phyloP scores from a whole-genome alignment of 2,797 vertebrate species.

The Clarias platycephalus region DNA sequence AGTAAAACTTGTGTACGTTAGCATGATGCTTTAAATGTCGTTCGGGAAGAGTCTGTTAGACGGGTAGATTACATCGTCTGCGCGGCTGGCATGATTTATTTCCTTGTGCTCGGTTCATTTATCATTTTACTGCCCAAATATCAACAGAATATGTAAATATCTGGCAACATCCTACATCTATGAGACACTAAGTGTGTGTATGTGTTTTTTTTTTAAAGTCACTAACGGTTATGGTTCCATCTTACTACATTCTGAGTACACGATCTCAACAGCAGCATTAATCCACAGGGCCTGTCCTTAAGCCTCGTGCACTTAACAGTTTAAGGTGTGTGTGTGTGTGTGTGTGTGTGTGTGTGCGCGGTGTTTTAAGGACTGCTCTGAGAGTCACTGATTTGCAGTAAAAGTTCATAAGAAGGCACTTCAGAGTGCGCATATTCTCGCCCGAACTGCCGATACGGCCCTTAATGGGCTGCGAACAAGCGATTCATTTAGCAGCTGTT shows the following conservation, averaged over 20 bases:
- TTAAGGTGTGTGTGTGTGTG: too few species aligned
- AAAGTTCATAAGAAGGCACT: slow-evolving; percentile 22
- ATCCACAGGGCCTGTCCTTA: background rate
- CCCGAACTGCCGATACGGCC: background rate
- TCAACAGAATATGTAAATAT: background rate
- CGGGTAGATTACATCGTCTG: background rate
- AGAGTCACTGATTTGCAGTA: background rate
- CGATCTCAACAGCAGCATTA: background rate
- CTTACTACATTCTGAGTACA: background rate
- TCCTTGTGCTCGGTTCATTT: background rate
- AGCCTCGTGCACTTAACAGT: background rate
- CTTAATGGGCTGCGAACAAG: slow-evolving; percentile 25
- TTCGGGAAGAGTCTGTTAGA: background rate
- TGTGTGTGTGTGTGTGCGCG: too few species aligned
- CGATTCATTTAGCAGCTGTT: slow-evolving; percentile 26
- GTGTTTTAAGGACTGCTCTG: background rate
- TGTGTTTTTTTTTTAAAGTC: background rate
- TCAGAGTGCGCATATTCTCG: background rate
- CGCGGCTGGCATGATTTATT: background rate
- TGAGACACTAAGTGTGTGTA: background rate
- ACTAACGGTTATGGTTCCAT: background rate
- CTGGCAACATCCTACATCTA: background rate
- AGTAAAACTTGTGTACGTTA: background rate
- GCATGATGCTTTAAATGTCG: background rate
- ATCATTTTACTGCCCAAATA: slow-evolving; percentile 7